phyloP scores from a whole-genome alignment of 2,888 invertebrate species.

The Hesperia comma region DNA sequence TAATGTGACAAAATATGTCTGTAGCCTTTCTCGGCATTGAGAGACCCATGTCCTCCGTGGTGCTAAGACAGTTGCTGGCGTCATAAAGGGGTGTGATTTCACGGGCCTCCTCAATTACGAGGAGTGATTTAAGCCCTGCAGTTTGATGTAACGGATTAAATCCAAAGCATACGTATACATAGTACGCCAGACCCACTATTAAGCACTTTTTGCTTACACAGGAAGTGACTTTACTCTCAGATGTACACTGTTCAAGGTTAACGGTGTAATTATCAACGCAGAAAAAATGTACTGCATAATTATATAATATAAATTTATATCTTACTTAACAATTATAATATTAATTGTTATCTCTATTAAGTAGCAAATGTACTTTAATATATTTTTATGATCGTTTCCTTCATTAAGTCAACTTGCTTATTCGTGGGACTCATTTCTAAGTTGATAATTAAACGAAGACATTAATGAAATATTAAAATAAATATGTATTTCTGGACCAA shows the following conservation, averaged over 20 bases:
- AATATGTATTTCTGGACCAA: not conserved
- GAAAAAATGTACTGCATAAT: conserved; percentile 24
- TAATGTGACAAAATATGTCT: no score
- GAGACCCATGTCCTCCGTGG: no score
- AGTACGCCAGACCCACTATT: conserved; percentile 5
- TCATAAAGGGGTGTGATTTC: no score
- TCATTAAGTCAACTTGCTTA: conserved; percentile 2
- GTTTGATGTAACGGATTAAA: no score
- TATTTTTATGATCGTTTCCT: conserved; percentile 1
- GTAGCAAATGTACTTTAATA: not conserved
- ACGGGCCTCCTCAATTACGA: no score
- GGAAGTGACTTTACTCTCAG: conserved; percentile 21
- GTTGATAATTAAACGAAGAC: not conserved
- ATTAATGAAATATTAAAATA: not conserved
- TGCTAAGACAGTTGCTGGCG: no score
- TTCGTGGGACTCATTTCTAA: conserved; percentile 1
- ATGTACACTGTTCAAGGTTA: conserved; percentile 26
- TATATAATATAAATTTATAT: conserved; percentile 15
- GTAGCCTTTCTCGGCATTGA: no score
- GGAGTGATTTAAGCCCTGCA: no score
- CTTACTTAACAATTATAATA: conserved; percentile 13
- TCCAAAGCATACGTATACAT: no score
- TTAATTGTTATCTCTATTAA: conserved; percentile 5
- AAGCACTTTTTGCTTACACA: conserved; percentile 21
- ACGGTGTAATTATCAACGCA: conserved; percentile 22